Evolutionary conservation across 2,797 vertebrate genomes (phyloP), one percentile per base, ranked within the genome.

Genomic region (Trachops cirrhosus): DNA sequence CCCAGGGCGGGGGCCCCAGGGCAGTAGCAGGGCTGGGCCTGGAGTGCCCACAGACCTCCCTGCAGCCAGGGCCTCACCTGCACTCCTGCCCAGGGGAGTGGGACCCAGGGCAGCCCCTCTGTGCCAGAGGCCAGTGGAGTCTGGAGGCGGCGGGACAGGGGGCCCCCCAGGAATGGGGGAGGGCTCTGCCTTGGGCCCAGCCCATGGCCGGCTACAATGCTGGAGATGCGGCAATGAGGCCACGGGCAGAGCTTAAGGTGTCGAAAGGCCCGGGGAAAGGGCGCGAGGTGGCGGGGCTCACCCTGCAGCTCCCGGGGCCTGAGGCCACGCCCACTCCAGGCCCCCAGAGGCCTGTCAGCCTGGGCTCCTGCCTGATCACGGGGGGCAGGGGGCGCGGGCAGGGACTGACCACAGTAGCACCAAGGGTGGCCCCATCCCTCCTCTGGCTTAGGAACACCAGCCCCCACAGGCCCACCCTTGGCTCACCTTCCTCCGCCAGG

Each of bases 221-320:
- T 37, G 44, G 48, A 39, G 62, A 44, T 6, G 26, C 5, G 9
- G 77, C 21, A 18, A 37, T 0, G 19, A 83, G 75, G 79, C 85
- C 79, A 12, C 74, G 26, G 83, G 57, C n/a, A 54, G 39, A 24
- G 71, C 91, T 24, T 29, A 29, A 41, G 48, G 37, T 78, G 83
- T 96, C 0, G 84, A 91, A 91, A 96, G 92, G 75, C 91, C 83
- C 39, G n/a, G 94, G 85, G 96, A 90, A 57, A 94, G 41, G 82
- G 46, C 1, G 0, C 19, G 87, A 70, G 71, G 46, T 68, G 83
- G 79, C 34, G 18, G 68, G 83, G 78, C 89, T 91, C 73, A 6
- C 83, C 78, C 92, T 24, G n/a, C 32, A 75, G 88, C 91, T 86
- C 70, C 80, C 1, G 18, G 68, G 41, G 16, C 62, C 50, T 2